These are phyloP conservation scores for Torymus texanus DNA, from an alignment of 2,888 invertebrate species.

Conservation along the genomic window DNA sequence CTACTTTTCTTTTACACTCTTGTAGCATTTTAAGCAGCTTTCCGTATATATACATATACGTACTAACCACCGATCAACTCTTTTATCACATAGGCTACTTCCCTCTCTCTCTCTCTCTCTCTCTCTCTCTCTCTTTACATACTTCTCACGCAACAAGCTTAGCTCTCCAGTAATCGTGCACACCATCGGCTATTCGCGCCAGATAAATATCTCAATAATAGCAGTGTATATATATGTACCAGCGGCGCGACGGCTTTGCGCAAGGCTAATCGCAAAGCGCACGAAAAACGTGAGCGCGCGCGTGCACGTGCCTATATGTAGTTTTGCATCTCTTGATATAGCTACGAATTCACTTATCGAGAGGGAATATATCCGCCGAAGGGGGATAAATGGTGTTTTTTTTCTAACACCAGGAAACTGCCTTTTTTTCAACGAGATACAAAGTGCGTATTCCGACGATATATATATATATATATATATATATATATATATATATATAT, in stretches of 20 bases:
- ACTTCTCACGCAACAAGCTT: constrained; percentile 43
- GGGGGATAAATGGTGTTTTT: not conserved
- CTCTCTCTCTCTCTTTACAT: constrained; percentile 17
- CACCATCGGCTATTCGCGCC: constrained; percentile 34
- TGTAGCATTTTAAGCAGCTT: no score
- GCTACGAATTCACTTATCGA: constrained; percentile 12
- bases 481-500: no score
- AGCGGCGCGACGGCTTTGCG: constrained; percentile 22
- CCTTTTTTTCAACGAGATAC: no score
- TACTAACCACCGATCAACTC: not conserved
- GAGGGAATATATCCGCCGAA: not conserved
- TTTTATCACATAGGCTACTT: not conserved
- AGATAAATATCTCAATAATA: constrained; percentile 52
- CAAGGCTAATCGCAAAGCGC: constrained; percentile 45
- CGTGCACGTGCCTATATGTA: not conserved
- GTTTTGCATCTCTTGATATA: not conserved
- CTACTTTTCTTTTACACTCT: not conserved
- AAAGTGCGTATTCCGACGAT: no score
- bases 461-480: not conserved
- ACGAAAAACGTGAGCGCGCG: not conserved
- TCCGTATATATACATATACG: no score
- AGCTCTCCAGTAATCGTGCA: constrained; percentile 25
- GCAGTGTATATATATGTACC: not conserved
- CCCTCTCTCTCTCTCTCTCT: not conserved
- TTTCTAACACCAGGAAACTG: not conserved